These are phyloP conservation scores for Galerucella nymphaeae DNA, from an alignment of 2,888 invertebrate genomes.

Conservation along the genomic window DNA sequence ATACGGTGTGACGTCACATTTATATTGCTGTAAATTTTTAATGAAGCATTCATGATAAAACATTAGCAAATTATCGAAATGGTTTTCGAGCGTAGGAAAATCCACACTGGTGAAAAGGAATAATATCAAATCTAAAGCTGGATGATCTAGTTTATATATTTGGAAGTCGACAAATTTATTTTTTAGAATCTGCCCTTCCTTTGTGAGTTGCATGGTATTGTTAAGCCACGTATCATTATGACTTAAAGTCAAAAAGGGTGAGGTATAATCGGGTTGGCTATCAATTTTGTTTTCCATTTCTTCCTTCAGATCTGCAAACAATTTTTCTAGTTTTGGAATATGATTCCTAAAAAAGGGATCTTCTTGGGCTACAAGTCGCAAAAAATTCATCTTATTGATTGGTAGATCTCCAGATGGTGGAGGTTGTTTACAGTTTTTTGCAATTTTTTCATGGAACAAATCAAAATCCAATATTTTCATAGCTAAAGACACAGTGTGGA, in stretches of 20 bases:
- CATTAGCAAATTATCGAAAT: slow-evolving; percentile 27
- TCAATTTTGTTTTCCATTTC: too few relatives aligned
- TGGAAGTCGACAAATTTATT: slow-evolving; percentile 36
- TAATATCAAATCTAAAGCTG: slow-evolving; percentile 18
- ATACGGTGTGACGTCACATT: slow-evolving; percentile 29
- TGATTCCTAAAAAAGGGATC: too few relatives aligned
- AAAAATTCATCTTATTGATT: neutral
- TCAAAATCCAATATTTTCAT: slow-evolving; percentile 64
- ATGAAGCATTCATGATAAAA: slow-evolving; percentile 31
- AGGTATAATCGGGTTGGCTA: too few relatives aligned
- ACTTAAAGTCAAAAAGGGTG: too few relatives aligned
- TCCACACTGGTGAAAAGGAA: slow-evolving; percentile 30
- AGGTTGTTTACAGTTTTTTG: too few relatives aligned
- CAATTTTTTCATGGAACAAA: slow-evolving; percentile 57
- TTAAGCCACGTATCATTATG: too few relatives aligned
- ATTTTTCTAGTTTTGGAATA: too few relatives aligned
- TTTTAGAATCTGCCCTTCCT: slow-evolving; percentile 4
- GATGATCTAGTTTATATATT: slow-evolving; percentile 13
- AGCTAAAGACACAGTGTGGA: slow-evolving; percentile 70
- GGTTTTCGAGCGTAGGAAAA: slow-evolving; percentile 13
- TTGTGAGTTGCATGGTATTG: neutral
- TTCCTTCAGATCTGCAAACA: too few relatives aligned
- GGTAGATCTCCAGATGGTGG: neutral
- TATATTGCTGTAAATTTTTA: slow-evolving; percentile 12
- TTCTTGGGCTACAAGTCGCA: too few relatives aligned